phyloP scores from a whole-genome alignment of 2,797 vertebrate genomes.

The Sylvia borin region DNA sequence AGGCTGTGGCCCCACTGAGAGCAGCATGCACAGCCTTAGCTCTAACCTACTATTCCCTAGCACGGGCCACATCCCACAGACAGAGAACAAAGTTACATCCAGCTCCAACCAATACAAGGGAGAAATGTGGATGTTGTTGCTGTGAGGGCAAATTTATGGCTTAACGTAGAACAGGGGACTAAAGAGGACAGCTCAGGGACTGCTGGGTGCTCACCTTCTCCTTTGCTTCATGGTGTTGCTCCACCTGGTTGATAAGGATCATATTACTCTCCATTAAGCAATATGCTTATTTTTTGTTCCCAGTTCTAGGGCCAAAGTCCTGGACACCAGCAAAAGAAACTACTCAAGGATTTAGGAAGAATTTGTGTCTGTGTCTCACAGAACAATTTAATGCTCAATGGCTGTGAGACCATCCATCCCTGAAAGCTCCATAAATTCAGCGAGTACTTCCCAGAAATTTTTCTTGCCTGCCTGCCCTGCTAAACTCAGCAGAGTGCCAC shows the following conservation, averaged over 20 bases:
- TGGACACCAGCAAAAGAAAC: background rate
- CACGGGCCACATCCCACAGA: background rate
- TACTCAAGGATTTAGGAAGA: background rate
- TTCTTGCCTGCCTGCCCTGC: background rate
- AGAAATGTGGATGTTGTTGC: background rate
- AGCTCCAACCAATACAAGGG: background rate
- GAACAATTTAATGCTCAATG: background rate
- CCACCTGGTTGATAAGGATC: background rate
- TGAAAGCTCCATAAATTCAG: background rate
- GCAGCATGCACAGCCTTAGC: background rate
- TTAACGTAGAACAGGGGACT: background rate
- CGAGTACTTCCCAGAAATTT: background rate
- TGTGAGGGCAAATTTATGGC: background rate
- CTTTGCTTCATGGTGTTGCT: background rate
- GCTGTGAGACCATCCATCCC: background rate
- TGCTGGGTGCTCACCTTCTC: background rate
- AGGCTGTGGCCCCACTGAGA: background rate
- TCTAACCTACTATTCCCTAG: accelerated
- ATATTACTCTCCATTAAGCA: background rate
- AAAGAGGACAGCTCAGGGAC: background rate
- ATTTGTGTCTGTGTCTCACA: background rate
- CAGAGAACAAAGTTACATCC: background rate
- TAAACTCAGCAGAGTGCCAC: background rate
- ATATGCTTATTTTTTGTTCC: background rate
- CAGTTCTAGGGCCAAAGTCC: background rate